phyloP scores from a whole-genome alignment of 2,113 vertebrate species.

The Megaceryle torquata region DNA sequence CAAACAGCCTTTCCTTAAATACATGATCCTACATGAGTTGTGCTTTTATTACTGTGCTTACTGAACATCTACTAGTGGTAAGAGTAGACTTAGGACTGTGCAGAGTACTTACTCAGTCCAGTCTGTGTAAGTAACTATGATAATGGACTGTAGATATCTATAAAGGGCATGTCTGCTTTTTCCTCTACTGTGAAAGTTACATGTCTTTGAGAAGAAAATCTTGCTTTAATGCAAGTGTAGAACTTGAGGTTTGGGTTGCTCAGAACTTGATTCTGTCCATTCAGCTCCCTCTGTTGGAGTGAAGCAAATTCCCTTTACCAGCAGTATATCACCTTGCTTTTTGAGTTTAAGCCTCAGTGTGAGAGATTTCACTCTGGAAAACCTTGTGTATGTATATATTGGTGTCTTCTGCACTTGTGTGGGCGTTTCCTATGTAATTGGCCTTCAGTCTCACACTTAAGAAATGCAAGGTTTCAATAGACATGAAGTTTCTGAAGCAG shows the following conservation, averaged over 20 bases:
- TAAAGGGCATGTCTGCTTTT: neutral
- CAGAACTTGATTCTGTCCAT: neutral
- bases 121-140: no score
- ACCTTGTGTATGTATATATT: neutral
- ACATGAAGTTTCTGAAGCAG: neutral
- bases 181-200: neutral
- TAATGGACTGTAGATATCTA: neutral
- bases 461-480: neutral
- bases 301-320: neutral
- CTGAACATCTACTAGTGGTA: neutral
- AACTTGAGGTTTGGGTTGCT: neutral
- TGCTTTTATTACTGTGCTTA: neutral
- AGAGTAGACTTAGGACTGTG: neutral
- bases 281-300: constrained; percentile 1
- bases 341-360: neutral
- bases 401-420: accelerated
- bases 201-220: neutral
- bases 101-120: neutral
- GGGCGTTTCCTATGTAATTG: accelerated
- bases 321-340: neutral
- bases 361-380: neutral
- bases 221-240: neutral
- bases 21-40: neutral
- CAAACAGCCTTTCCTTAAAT: neutral
- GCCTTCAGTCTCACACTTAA: neutral